A percentile compares a stretch with the other conserved stretches of the same genome.
Evolutionary conservation across 2,888 invertebrate genomes (phyloP).

Genomic region (Cephus pygmeus): DNA sequence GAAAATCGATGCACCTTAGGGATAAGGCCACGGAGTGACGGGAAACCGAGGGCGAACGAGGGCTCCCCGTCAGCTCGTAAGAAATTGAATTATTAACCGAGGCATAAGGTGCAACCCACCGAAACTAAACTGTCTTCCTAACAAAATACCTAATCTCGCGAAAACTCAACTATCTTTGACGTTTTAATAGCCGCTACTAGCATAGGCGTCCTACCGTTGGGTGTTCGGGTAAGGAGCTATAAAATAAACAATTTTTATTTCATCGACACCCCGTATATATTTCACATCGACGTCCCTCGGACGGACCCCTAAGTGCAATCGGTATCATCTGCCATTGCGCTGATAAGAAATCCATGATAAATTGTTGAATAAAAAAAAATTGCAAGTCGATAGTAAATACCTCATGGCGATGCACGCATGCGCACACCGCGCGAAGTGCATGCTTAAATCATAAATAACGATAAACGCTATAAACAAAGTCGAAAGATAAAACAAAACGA

Average conservation of each 20-base stretch:
- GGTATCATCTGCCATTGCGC: not conserved
- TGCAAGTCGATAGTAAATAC: not conserved
- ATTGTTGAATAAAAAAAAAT: not conserved
- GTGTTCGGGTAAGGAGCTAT: not conserved
- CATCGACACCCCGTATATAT: not conserved
- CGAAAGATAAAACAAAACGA: constrained; percentile 35
- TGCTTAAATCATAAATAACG: constrained; percentile 34
- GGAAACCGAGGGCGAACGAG: constrained; percentile 28
- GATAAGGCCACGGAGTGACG: constrained; percentile 26
- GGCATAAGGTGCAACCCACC: constrained; percentile 61
- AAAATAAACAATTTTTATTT: not conserved
- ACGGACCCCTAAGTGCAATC: too few species aligned
- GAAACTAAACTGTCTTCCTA: constrained; percentile 45
- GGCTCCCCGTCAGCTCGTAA: constrained; percentile 47
- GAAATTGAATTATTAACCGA: constrained; percentile 65
- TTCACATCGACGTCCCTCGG: not conserved
- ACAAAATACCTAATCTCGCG: constrained; percentile 42
- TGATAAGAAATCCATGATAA: not conserved
- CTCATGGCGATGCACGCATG: not conserved
- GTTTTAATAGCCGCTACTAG: not conserved
- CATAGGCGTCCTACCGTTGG: not conserved
- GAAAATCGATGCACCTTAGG: constrained; percentile 65
- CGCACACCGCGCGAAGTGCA: not conserved
- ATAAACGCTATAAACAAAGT: constrained; percentile 38
- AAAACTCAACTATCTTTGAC: not conserved